Conservation (phyloP, 1,140 invertebrate genomes). For the Daktulosphaira vitifoliae region DNA sequence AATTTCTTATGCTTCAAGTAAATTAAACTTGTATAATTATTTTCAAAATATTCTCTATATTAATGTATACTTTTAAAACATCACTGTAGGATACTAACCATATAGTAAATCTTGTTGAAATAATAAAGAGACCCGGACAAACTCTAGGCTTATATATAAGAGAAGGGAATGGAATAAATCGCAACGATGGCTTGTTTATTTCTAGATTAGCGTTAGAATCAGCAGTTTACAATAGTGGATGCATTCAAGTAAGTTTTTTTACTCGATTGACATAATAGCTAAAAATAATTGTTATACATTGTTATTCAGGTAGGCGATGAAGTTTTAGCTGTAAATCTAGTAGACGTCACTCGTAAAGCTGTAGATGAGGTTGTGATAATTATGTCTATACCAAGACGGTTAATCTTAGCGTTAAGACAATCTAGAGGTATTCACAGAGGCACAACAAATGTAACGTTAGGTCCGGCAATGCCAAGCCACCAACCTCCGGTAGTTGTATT, state of each 20-base stretch:
- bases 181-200: conserved; percentile 94
- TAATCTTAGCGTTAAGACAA: conserved; percentile 83
- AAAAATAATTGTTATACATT: neutral
- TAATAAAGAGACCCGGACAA: conserved; percentile 97
- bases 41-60: neutral
- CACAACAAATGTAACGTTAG: conserved; percentile 3
- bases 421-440: conserved; percentile 37
- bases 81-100: conserved; percentile 62
- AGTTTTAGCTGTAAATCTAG: conserved; percentile 93
- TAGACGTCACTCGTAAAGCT: conserved; percentile 94
- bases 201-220: conserved; percentile 95
- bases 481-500: conserved; percentile 87
- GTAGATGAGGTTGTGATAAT: conserved; percentile 98
- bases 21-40: conserved; percentile 8
- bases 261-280: too few relatives aligned
- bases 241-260: conserved; percentile 58
- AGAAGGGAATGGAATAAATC: conserved; percentile 88
- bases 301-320: conserved; percentile 83
- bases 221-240: conserved; percentile 91
- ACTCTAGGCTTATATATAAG: conserved; percentile 95
- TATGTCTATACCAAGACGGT: conserved; percentile 94
- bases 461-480: conserved; percentile 35
- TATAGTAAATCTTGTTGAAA: conserved; percentile 91
- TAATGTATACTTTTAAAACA: conserved; percentile 24
- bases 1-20: conserved; percentile 67